Evolutionary conservation across 2,113 vertebrate genomes (phyloP).

Genomic region (Hemiprocne comata): DNA sequence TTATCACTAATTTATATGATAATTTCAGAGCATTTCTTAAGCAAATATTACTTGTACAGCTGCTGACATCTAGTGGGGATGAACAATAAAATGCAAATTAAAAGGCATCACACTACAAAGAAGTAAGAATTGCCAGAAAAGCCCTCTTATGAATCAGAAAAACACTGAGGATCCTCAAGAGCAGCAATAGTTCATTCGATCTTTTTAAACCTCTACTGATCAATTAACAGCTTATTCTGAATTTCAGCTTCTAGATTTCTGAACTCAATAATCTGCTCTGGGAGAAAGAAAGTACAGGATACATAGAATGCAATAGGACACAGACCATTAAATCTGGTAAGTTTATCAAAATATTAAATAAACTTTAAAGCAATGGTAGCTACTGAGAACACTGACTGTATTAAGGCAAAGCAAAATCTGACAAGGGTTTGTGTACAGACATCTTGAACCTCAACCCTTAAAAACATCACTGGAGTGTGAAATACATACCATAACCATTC

Average conservation of each 20-base stretch:
- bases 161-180: background rate
- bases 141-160: background rate
- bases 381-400: background rate
- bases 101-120: background rate
- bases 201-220: background rate
- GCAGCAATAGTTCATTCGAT: background rate
- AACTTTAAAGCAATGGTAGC: background rate
- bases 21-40: background rate
- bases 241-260: background rate
- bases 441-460: background rate
- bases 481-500: constrained; percentile 97
- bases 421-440: background rate
- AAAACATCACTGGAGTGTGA: background rate
- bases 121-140: background rate
- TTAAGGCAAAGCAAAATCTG: background rate
- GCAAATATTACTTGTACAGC: background rate
- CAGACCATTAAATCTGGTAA: background rate
- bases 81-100: background rate
- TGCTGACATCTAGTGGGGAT: constrained; percentile 55
- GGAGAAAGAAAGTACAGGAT: background rate
- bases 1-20: background rate
- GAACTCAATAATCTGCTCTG: background rate
- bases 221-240: background rate
- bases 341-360: background rate
- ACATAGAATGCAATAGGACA: background rate